Evolutionary conservation across 2,113 vertebrate species (phyloP), one percentile per base, ranked within the genome.

Genomic region (Onychostruthus taczanowskii): DNA sequence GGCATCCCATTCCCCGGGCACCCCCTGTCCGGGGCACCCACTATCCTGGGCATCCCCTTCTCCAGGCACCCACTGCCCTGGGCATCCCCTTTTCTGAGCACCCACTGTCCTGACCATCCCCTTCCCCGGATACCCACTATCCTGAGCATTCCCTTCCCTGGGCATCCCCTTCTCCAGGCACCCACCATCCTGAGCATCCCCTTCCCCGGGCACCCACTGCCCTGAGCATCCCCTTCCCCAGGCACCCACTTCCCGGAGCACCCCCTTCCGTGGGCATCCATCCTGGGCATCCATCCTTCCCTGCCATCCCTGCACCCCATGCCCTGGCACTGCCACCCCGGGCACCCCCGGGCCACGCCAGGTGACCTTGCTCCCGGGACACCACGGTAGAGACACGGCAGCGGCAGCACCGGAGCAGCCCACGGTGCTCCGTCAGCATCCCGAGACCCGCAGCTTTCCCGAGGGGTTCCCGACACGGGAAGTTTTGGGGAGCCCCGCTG

Each of bases 141-240:
- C 27, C 33, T 4, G n/a, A 6, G 39, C 33, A 39, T 17, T 8
- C 28, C 78, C 33, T 39, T 39, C 41, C 13, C 6, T 6, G 10
- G 41, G 28, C 41, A 41, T 12, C 23, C 43, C 16, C 31, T 39
- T 11, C 12, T 9, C 37, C 8, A 9, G 37, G 37, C 37, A 37
- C 37, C 37, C 37, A 37, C 37, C 37, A 37, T 37, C 28, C 37
- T 0, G 47, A 3, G 61, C 19, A 44, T 3, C 23, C 30, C 13
- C 35, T 3, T 8, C 16, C 37, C 6, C 0, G 59, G 41, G 39
- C 33, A 46, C 6, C 39, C 10, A 15, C 35, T 3, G 3, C 8
- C 28, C 27, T 0, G n/a, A 2, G 58, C 43, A 50, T 2, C 12
- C 18, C 9, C 43, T 13, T 10, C 5, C 10, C 27, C 1, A 11